phyloP scores from a whole-genome alignment of 2,797 vertebrate species.

The Chrysocyon brachyurus region DNA sequence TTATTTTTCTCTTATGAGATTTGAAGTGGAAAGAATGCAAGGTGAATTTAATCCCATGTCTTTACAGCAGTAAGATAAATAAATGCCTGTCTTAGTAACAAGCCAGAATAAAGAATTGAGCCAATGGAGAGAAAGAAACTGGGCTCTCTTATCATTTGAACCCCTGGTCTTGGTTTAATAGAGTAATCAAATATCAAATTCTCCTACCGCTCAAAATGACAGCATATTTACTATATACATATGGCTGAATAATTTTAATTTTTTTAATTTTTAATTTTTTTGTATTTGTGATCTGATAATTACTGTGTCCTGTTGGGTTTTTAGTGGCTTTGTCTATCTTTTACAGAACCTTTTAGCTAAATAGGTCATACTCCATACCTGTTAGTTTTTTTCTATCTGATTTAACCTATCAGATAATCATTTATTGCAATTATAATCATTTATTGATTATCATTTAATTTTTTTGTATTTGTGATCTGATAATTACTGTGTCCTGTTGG shows the following conservation, averaged over 20 bases:
- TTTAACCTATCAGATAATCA: background rate
- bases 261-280: background rate
- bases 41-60: background rate
- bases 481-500: background rate
- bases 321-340: background rate
- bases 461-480: background rate
- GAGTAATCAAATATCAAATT: background rate
- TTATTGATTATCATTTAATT: too few relatives aligned
- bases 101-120: background rate
- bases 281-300: background rate
- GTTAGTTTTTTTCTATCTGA: background rate
- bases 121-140: background rate
- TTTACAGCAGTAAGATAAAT: background rate
- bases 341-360: background rate
- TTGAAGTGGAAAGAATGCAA: background rate
- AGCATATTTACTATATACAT: background rate
- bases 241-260: background rate
- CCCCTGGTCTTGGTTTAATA: background rate
- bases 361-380: background rate
- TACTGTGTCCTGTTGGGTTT: background rate
- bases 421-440: too few relatives aligned
- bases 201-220: background rate
- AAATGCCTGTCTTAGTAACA: background rate
- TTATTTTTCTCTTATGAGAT: background rate
- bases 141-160: background rate